Evolutionary conservation across 2,888 invertebrate species (phyloP).

Genomic region (Patella pellucida): DNA sequence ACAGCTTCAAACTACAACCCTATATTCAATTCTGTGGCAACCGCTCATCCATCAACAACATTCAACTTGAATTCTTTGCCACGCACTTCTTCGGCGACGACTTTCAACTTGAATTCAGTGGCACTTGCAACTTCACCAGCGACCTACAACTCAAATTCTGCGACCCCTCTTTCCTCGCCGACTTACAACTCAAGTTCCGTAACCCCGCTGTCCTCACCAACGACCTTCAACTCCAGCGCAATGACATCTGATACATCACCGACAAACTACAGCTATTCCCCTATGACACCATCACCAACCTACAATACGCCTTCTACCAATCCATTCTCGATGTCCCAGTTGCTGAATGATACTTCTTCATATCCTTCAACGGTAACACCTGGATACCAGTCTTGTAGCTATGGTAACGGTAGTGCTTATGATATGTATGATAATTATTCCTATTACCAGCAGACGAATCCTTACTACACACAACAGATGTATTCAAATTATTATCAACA

Average conservation of each 20-base stretch:
- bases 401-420: background rate
- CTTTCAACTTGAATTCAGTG: too few species aligned
- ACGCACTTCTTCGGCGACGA: too few species aligned
- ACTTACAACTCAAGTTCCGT: background rate
- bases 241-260: too few species aligned
- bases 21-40: too few species aligned
- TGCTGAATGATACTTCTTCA: background rate
- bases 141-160: background rate
- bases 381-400: background rate
- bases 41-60: too few species aligned
- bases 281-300: too few species aligned
- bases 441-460: background rate
- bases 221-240: background rate
- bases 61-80: too few species aligned
- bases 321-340: background rate
- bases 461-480: background rate
- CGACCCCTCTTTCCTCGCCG: background rate
- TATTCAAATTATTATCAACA: too few species aligned
- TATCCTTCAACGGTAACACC: background rate
- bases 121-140: background rate
- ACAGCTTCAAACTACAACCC: too few species aligned
- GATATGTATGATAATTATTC: background rate
- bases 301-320: too few species aligned
- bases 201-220: background rate
- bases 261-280: too few species aligned